Percentiles rank a stretch among this genome's conserved stretches.
phyloP scores from a whole-genome alignment of 1,140 invertebrate species.

The Hyposmocoma kahamanoa region DNA sequence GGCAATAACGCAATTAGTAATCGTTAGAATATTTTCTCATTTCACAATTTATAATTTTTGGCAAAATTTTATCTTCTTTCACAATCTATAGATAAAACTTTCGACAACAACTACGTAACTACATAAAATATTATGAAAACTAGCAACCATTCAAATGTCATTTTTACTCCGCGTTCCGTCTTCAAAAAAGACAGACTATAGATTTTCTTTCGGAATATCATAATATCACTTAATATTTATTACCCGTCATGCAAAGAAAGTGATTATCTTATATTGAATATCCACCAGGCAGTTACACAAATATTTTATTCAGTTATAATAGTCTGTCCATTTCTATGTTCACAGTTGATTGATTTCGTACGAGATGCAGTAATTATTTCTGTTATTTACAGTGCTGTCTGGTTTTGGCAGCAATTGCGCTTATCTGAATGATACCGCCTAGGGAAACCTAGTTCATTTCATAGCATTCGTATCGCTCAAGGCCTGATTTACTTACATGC shows the following conservation, averaged over 20 bases:
- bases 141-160: not conserved
- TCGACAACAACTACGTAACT: constrained; percentile 20
- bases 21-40: too few relatives aligned
- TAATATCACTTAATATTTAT: not conserved
- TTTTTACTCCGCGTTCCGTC: not conserved
- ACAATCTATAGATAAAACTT: too few relatives aligned
- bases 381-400: constrained; percentile 15
- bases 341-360: constrained; percentile 9
- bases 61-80: too few relatives aligned
- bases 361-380: constrained; percentile 22
- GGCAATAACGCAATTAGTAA: too few relatives aligned
- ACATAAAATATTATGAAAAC: not conserved
- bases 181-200: not conserved
- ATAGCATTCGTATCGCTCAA: constrained; percentile 32
- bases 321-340: not conserved
- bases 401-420: constrained; percentile 13
- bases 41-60: too few relatives aligned
- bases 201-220: not conserved
- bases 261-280: not conserved
- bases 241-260: not conserved
- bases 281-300: not conserved
- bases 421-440: constrained; percentile 24
- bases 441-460: constrained; percentile 36
- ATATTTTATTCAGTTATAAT: not conserved
- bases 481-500: constrained; percentile 40